A percentile compares a stretch with the other conserved stretches of the same genome.
phyloP scores from a whole-genome alignment of 2,113 vertebrate genomes.

The Struthio camelus region DNA sequence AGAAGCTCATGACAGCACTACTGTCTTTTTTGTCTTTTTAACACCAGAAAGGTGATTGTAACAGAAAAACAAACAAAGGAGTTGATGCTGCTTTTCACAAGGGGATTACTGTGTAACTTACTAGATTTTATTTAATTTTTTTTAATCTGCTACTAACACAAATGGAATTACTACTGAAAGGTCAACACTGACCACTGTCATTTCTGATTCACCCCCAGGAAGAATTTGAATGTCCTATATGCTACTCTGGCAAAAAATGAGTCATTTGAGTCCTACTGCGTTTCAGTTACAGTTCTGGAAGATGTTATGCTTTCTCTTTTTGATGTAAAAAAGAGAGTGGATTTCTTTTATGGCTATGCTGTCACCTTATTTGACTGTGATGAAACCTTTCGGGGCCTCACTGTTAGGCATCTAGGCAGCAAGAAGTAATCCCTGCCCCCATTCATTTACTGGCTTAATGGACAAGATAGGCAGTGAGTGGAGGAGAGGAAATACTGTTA shows the following conservation, averaged over 20 bases:
- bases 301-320: background rate
- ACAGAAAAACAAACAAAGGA: background rate
- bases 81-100: background rate
- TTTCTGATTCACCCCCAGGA: background rate
- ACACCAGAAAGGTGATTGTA: background rate
- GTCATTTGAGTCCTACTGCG: accelerated
- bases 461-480: background rate
- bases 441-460: background rate
- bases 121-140: background rate
- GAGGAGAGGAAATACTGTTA: background rate
- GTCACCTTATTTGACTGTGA: background rate
- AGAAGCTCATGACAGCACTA: background rate
- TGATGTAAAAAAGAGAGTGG: background rate
- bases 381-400: background rate
- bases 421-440: background rate
- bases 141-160: background rate
- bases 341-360: background rate
- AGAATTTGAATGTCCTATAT: background rate
- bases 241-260: background rate
- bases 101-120: background rate
- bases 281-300: background rate
- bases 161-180: background rate
- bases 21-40: background rate
- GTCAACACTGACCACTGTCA: background rate
- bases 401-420: background rate